Percentiles rank a stretch among this genome's conserved stretches.
These are phyloP conservation scores for Aphelinus certus DNA, from an alignment of 1,140 invertebrate species.

Conservation along the genomic window DNA sequence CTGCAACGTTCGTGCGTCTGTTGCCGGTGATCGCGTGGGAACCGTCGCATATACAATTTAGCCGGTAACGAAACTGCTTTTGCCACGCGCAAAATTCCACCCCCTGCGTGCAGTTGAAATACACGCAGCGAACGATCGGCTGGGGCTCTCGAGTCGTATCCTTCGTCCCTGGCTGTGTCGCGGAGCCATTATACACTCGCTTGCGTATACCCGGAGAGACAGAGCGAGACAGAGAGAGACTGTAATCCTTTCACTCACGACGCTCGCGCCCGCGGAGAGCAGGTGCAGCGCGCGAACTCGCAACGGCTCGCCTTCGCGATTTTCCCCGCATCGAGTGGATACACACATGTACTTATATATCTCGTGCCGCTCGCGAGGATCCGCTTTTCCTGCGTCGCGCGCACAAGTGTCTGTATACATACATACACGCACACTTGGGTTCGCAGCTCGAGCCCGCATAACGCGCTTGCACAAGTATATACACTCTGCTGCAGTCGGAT, in stretches of 20 bases:
- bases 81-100: too few species aligned
- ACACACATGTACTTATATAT: background rate
- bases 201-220: background rate
- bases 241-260: background rate
- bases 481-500: background rate
- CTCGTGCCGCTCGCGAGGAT: background rate
- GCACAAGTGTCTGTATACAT: background rate
- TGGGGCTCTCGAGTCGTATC: background rate
- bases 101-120: background rate
- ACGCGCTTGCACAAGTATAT: background rate
- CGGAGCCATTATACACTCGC: background rate
- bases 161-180: constrained; percentile 2
- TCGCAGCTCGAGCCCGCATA: too few species aligned
- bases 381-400: background rate
- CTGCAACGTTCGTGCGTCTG: too few species aligned
- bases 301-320: too few species aligned
- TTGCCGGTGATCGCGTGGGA: too few species aligned
- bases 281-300: too few species aligned
- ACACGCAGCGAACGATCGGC: background rate
- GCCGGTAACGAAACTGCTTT: too few species aligned
- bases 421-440: background rate
- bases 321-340: background rate
- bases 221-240: background rate
- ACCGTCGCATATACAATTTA: too few species aligned
- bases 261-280: too few species aligned